A percentile compares a stretch with the other conserved stretches of the same genome.
phyloP scores from a whole-genome alignment of 2,888 invertebrate species.

The Mythimna impura region DNA sequence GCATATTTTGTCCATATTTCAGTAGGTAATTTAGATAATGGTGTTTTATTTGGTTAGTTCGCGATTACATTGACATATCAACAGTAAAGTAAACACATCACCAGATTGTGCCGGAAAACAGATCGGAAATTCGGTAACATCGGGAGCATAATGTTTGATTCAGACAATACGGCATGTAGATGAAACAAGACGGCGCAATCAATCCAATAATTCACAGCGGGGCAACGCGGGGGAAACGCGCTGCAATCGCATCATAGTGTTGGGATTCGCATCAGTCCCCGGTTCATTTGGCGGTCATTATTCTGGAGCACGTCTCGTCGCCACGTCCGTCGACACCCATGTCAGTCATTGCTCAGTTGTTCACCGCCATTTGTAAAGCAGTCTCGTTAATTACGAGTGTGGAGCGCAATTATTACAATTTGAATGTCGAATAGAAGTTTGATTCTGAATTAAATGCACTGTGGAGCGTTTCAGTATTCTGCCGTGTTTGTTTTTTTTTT shows the following conservation, averaged over 20 bases:
- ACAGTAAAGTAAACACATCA: background rate
- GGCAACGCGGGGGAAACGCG: constrained; percentile 61
- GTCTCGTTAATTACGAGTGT: constrained; percentile 56
- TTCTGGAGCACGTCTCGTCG: constrained; percentile 77
- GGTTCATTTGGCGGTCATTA: constrained; percentile 84
- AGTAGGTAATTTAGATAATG: background rate
- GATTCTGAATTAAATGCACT: constrained; percentile 14
- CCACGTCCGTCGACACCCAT: constrained; percentile 63
- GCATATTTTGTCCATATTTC: constrained; percentile 1
- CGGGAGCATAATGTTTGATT: constrained; percentile 46
- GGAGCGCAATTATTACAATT: constrained; percentile 50
- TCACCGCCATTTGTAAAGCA: constrained; percentile 62
- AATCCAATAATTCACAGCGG: constrained; percentile 65
- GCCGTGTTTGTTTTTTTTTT: background rate
- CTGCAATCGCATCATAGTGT: constrained; percentile 69
- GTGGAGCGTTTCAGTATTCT: constrained; percentile 15
- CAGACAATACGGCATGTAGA: constrained; percentile 53
- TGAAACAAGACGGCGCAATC: constrained; percentile 70
- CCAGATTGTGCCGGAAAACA: constrained; percentile 1
- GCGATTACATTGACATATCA: background rate
- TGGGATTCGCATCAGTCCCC: constrained; percentile 75
- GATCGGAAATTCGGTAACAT: constrained; percentile 29
- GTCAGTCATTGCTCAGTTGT: constrained; percentile 68
- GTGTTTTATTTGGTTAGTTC: background rate
- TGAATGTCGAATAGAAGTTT: constrained; percentile 45